Conservation (phyloP, 2,797 vertebrate genomes). For the Scomberomorus guttatus region DNA sequence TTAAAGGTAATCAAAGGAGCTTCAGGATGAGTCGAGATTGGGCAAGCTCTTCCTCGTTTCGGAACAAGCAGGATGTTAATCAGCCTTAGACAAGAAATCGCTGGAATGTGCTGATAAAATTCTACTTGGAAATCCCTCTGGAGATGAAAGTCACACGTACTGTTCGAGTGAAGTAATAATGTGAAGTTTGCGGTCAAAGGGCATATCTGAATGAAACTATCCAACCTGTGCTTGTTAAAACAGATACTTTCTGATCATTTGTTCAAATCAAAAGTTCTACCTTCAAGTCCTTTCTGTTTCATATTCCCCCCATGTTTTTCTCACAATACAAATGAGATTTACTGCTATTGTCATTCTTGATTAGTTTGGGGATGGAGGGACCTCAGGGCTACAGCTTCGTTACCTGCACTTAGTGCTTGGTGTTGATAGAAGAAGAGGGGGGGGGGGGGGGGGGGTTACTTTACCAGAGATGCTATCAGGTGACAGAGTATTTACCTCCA, state of each 20-base stretch:
- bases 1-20: conserved; percentile 36
- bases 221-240: neutral
- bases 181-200: neutral
- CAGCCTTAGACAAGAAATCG: conserved; percentile 37
- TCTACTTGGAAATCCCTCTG: conserved; percentile 26
- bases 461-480: conserved; percentile 81
- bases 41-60: conserved; percentile 37
- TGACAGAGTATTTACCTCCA: conserved; percentile 78
- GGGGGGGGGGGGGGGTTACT: conserved; percentile 33
- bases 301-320: conserved; percentile 36
- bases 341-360: conserved; percentile 70
- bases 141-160: conserved; percentile 6
- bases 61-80: conserved; percentile 56
- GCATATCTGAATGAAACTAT: neutral
- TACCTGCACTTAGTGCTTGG: conserved; percentile 62
- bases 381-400: conserved; percentile 63
- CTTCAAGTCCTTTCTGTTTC: conserved; percentile 19
- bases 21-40: conserved; percentile 30
- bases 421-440: conserved; percentile 43
- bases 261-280: neutral
- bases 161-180: neutral
- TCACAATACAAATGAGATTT: conserved; percentile 37
- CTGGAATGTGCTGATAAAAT: conserved; percentile 10
- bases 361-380: conserved; percentile 57
- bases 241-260: neutral